These are phyloP conservation scores for Agelaius phoeniceus DNA, from an alignment of 2,113 vertebrate species.

Conservation along the genomic window DNA sequence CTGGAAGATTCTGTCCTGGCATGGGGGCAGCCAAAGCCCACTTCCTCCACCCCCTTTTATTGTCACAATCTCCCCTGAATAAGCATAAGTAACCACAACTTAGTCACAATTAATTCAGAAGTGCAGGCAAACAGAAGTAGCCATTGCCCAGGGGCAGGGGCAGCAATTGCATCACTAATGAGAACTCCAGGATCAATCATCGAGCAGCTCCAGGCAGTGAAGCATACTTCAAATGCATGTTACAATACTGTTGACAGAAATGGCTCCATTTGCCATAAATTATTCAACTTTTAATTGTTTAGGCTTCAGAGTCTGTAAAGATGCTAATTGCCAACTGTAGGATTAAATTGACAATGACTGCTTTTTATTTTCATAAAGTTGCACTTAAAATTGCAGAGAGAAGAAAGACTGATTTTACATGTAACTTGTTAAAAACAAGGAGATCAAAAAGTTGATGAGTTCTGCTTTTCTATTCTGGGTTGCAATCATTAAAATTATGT, in stretches of 20 bases:
- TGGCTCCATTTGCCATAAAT: slow-evolving; percentile 44
- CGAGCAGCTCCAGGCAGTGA: neutral
- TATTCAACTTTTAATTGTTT: slow-evolving; percentile 58
- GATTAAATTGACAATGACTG: neutral
- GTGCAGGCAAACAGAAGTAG: neutral
- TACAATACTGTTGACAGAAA: slow-evolving; percentile 18
- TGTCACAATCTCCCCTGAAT: neutral
- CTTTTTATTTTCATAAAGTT: neutral
- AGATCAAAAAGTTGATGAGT: neutral
- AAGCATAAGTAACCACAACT: neutral
- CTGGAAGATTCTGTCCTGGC: neutral
- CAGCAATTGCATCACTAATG: slow-evolving; percentile 16
- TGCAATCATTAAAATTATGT: neutral
- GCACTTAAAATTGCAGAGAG: neutral
- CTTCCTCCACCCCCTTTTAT: neutral
- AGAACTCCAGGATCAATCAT: slow-evolving; percentile 34
- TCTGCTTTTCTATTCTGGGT: neutral
- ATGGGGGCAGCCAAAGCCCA: neutral
- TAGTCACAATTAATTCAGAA: slow-evolving; percentile 7
- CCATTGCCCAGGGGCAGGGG: neutral
- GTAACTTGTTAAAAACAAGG: neutral
- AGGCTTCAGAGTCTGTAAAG: slow-evolving; percentile 32
- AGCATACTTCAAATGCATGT: neutral
- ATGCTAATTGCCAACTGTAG: neutral
- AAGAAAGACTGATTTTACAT: neutral